A percentile compares a stretch with the other conserved stretches of the same genome.
Conservation (phyloP, 2,113 vertebrate genomes). For the Sitta europaea region DNA sequence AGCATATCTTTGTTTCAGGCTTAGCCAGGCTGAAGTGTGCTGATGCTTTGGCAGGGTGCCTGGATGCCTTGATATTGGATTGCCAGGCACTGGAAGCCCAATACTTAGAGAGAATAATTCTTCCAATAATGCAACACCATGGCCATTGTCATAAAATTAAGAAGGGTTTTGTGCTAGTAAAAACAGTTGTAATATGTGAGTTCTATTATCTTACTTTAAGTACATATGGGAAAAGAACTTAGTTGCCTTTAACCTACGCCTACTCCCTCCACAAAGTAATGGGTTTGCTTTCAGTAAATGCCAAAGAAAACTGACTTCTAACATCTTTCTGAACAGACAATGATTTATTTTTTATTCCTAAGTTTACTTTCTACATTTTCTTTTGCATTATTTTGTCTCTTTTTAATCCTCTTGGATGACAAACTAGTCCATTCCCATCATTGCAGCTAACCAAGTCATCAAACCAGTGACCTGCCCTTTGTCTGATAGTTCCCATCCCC, state of each 20-base stretch:
- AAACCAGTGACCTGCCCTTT: background rate
- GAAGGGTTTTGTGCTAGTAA: background rate
- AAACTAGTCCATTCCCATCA: constrained; percentile 17
- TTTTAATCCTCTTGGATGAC: constrained; percentile 27
- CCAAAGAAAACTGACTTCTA: constrained; percentile 50
- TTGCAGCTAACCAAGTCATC: background rate
- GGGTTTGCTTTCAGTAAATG: constrained; percentile 5
- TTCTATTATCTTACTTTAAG: background rate
- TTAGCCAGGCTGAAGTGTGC: background rate
- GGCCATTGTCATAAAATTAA: background rate
- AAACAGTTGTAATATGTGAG: background rate
- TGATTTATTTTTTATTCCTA: constrained; percentile 44
- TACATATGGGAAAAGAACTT: background rate
- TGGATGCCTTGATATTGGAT: background rate
- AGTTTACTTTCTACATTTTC: background rate
- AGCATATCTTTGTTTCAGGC: background rate
- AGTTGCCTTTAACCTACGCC: constrained; percentile 12
- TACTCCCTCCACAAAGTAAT: background rate
- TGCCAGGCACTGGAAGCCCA: background rate
- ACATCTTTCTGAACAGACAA: background rate
- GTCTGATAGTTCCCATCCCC: background rate
- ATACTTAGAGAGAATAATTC: background rate
- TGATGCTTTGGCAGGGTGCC: background rate
- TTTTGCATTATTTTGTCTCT: constrained; percentile 2
- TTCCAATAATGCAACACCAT: background rate